Evolutionary conservation across 2,113 vertebrate species (phyloP).

Genomic region (Chinchilla lanigera): DNA sequence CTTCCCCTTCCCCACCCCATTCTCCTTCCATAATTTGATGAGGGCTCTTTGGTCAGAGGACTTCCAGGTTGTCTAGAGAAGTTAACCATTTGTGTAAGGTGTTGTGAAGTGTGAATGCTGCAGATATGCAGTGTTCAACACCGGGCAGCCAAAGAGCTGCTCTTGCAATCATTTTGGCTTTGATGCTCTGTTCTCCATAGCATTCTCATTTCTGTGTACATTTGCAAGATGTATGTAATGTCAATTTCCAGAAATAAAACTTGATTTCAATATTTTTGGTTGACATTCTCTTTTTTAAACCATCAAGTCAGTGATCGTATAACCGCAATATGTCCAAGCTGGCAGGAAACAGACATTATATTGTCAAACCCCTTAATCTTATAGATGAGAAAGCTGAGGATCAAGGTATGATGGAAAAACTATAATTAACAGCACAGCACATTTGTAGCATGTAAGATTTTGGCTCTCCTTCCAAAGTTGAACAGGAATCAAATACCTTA

Average conservation of each 20-base stretch:
- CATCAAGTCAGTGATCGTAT: constrained; percentile 36
- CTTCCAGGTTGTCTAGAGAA: constrained; percentile 83
- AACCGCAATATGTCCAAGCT: constrained; percentile 27
- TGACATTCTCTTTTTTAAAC: constrained; percentile 63
- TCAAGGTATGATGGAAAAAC: constrained; percentile 47
- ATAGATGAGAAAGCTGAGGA: constrained; percentile 47
- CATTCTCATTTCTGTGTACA: constrained; percentile 91
- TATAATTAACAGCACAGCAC: constrained; percentile 18
- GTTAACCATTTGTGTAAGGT: constrained; percentile 82
- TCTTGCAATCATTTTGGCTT: constrained; percentile 88
- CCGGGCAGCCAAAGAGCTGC: constrained; percentile 84
- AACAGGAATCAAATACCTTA: background rate
- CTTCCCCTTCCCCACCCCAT: background rate
- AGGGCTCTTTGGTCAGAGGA: constrained; percentile 84
- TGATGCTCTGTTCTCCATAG: constrained; percentile 87
- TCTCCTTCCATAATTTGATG: constrained; percentile 62
- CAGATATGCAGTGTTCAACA: constrained; percentile 44
- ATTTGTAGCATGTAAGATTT: constrained; percentile 28
- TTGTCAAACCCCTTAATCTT: constrained; percentile 50
- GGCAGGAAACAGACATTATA: constrained; percentile 37
- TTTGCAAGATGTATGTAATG: constrained; percentile 93
- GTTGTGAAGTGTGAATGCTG: constrained; percentile 84
- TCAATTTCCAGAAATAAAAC: constrained; percentile 93
- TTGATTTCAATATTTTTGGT: constrained; percentile 89
- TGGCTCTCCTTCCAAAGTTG: background rate